Conservation (phyloP, 2,113 vertebrate species). For the Myanophis thanlyinensis region DNA sequence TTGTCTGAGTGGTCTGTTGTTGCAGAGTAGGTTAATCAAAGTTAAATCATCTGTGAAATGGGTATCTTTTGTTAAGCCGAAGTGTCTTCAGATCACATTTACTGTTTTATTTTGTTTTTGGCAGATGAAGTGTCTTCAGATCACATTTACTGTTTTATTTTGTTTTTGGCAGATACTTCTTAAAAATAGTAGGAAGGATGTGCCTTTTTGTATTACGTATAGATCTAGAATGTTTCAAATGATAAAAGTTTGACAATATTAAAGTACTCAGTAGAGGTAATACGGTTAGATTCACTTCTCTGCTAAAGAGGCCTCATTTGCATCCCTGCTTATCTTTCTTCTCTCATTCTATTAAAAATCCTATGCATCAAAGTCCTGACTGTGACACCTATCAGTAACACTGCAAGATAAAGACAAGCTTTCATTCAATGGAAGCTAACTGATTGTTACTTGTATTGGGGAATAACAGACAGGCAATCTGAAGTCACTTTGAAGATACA, state of each 20-base stretch:
- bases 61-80: slow-evolving; percentile 77
- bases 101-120: slow-evolving; percentile 34
- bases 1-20: slow-evolving; percentile 75
- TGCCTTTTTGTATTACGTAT: background rate
- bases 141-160: slow-evolving; percentile 61
- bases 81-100: slow-evolving; percentile 64
- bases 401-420: background rate
- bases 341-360: background rate
- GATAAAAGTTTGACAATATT: background rate
- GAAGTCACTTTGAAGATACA: slow-evolving; percentile 18
- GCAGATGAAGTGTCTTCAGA: slow-evolving; percentile 65
- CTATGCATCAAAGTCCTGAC: background rate
- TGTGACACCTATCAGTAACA: slow-evolving; percentile 16
- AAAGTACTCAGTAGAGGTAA: background rate
- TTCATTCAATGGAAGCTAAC: slow-evolving; percentile 6
- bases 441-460: background rate
- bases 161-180: slow-evolving; percentile 49
- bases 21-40: slow-evolving; percentile 76
- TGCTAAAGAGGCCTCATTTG: background rate
- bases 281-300: background rate
- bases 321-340: background rate
- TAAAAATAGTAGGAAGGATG: slow-evolving; percentile 33
- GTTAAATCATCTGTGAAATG: slow-evolving; percentile 83
- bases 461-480: slow-evolving; percentile 14
- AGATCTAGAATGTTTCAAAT: slow-evolving; percentile 10